Conservation (phyloP, 2,797 vertebrate species). For the Ptychobarbus kaznakovi region DNA sequence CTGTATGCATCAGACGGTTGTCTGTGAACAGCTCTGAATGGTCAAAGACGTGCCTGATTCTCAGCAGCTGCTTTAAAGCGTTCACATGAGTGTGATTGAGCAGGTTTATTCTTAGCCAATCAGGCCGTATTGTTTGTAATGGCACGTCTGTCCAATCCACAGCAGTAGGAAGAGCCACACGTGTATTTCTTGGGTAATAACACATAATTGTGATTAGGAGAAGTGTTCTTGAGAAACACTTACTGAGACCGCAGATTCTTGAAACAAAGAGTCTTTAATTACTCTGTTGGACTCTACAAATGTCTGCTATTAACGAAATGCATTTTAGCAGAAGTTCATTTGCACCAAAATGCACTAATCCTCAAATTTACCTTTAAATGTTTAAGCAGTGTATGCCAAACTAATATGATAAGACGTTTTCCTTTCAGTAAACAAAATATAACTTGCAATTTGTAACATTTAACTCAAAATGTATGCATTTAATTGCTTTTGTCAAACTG, state of each 20-base stretch:
- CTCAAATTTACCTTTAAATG: not conserved
- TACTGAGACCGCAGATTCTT: not conserved
- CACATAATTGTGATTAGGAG: slow-evolving; percentile 41
- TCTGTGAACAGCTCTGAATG: too few species aligned
- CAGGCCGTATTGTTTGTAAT: not conserved
- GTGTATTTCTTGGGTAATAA: slow-evolving; percentile 15
- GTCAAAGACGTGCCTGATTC: not conserved
- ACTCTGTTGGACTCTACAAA: not conserved
- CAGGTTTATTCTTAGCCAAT: not conserved
- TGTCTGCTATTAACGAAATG: not conserved
- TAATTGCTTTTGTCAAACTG: not conserved
- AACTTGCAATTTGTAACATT: not conserved
- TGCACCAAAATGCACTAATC: not conserved
- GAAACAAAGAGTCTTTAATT: not conserved
- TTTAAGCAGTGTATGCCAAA: not conserved
- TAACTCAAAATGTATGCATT: not conserved
- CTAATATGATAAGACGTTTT: not conserved
- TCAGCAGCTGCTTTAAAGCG: not conserved
- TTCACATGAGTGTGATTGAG: not conserved
- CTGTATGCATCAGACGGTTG: not conserved
- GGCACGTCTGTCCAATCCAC: not conserved
- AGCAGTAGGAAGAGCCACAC: slow-evolving; percentile 14
- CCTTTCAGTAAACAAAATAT: not conserved
- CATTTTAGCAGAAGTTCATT: not conserved
- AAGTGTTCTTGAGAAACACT: slow-evolving; percentile 44